Percentiles rank a stretch among this genome's conserved stretches.
phyloP scores from a whole-genome alignment of 2,888 invertebrate genomes.

The Amblyteles armatorius region DNA sequence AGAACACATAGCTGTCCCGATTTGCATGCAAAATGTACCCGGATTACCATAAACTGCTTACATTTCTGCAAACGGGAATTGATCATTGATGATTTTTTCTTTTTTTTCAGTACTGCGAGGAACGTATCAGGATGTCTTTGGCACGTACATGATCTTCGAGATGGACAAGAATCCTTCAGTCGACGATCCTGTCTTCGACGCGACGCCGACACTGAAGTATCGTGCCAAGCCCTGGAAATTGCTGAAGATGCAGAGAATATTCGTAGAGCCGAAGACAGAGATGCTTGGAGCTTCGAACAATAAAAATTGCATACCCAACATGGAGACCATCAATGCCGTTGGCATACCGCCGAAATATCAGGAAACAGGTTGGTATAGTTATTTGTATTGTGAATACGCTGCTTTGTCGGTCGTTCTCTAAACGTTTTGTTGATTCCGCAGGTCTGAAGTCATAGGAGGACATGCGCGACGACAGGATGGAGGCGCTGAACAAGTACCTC shows the following conservation, averaged over 20 bases:
- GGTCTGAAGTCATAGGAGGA: conserved; percentile 78
- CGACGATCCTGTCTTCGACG: conserved; percentile 85
- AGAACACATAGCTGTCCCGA: too few species aligned
- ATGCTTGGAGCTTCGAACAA: conserved; percentile 80
- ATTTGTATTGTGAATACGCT: neutral
- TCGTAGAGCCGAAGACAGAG: conserved; percentile 85
- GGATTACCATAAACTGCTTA: too few species aligned
- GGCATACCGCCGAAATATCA: conserved; percentile 79
- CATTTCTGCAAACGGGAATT: too few species aligned
- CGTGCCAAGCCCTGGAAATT: conserved; percentile 88
- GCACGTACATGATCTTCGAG: conserved; percentile 91
- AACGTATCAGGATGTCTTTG: conserved; percentile 88
- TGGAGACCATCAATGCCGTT: conserved; percentile 75
- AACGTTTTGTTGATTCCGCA: conserved; percentile 51
- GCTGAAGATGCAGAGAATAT: conserved; percentile 89
- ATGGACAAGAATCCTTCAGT: conserved; percentile 85
- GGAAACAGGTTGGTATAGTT: conserved; percentile 73
- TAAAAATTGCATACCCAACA: conserved; percentile 77
- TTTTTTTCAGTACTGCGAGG: conserved; percentile 85
- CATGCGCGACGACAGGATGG: conserved; percentile 75
- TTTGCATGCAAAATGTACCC: too few species aligned
- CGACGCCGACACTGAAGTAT: conserved; percentile 87
- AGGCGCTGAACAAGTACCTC: conserved; percentile 77
- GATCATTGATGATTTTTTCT: neutral
- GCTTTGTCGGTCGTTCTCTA: neutral